Evolutionary conservation across 2,797 vertebrate genomes (phyloP), one percentile per base, ranked within the genome.

Genomic region (Lindbergichthys nudifrons): DNA sequence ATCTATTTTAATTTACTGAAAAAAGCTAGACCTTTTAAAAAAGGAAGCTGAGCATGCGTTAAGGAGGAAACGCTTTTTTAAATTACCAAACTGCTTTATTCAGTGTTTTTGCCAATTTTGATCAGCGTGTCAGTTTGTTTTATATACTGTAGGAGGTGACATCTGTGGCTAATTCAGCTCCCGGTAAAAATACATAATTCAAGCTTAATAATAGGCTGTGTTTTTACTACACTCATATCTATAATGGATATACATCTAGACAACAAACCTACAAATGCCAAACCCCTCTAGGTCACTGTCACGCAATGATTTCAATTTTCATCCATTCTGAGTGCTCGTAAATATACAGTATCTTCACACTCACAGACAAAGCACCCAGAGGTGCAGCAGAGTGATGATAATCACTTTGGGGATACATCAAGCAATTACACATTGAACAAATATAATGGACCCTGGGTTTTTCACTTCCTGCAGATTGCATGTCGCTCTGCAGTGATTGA

Each of bases 391-490:
- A 1, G n/a, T 18, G 61, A 70, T 51, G 26, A 42, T 15, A 47
- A 65, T 23, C 53, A 43, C 23, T 5, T 4, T 6, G 5, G 15
- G 19, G 51, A 70, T 41, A 23, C n/a, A 43, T 60, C 12, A n/a
- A 72, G 60, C 15, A 56, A 32, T 65, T 41, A 19, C 58, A 59
- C 23, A 16, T 12, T 4, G 18, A 61, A 64, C 19, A 39, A 47
- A 59, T 10, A 16, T 14, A 51, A 57, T 30, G 26, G 5, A 59
- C 50, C 53, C 23, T 54, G 51, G 13, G 16, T 65, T 45, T 9
- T 30, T 60, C 26, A 32, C 53, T 70, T 73, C 13, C 47, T 72
- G 41, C 23, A 36, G 57, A 72, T 21, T 13, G n/a, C 5, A 14
- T 8, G 52, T 11, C n/a, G 51, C 79, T 73, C 26, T 18, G 1